phyloP scores from a whole-genome alignment of 2,888 invertebrate species.

The Hartigia nigra region DNA sequence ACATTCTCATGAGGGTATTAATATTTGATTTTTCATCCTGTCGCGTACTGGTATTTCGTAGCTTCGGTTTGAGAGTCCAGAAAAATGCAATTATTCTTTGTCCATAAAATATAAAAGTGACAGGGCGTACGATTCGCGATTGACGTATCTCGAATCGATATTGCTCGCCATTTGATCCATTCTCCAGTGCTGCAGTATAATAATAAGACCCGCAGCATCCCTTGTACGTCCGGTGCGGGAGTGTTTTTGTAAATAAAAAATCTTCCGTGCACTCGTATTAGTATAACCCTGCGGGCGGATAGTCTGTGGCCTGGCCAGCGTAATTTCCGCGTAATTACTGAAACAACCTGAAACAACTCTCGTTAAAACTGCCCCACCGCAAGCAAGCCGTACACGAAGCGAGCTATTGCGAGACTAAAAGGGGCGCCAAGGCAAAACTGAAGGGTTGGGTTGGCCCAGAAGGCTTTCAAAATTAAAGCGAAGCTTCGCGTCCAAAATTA shows the following conservation, averaged over 20 bases:
- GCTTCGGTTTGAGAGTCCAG: neutral
- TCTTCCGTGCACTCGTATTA: neutral
- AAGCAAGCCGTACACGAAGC: slow-evolving; percentile 22
- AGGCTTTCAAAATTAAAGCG: slow-evolving; percentile 12
- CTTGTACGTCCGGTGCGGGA: neutral
- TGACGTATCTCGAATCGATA: neutral
- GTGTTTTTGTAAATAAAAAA: neutral
- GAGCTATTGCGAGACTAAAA: neutral
- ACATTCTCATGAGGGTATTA: no score
- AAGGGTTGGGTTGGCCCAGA: slow-evolving; percentile 11
- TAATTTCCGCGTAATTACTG: slow-evolving; percentile 62
- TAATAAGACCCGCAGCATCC: neutral
- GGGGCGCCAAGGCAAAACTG: slow-evolving; percentile 17
- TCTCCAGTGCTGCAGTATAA: neutral
- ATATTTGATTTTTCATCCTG: no score
- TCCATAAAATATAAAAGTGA: neutral
- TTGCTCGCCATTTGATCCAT: no score
- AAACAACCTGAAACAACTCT: slow-evolving; percentile 60
- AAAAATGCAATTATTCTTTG: neutral
- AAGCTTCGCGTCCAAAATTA: slow-evolving; percentile 22
- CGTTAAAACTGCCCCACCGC: slow-evolving; percentile 54
- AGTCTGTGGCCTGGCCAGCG: slow-evolving; percentile 43
- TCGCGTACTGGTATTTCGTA: no score
- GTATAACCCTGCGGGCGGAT: slow-evolving; percentile 1
- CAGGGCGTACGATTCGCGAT: no score